Conservation (phyloP, 2,797 vertebrate genomes). For the Kryptopterus vitreolus region DNA sequence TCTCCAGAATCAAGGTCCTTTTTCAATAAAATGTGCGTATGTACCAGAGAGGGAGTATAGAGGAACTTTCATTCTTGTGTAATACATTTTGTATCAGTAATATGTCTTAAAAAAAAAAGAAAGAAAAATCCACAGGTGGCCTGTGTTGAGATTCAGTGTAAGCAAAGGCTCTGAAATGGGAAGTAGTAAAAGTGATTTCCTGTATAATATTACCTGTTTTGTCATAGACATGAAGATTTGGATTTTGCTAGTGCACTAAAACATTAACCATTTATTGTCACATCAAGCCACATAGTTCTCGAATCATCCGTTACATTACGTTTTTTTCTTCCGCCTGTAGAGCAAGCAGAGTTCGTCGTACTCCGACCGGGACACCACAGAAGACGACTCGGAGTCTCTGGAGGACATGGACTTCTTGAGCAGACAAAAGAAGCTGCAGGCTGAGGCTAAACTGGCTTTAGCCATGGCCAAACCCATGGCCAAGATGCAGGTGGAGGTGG, state of each 20-base stretch:
- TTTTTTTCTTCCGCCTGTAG: conserved; percentile 63
- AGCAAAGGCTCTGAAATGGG: neutral
- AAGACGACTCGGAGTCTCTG: conserved; percentile 94
- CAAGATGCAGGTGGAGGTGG: conserved; percentile 99
- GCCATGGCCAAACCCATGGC: conserved; percentile 99
- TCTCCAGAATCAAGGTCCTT: neutral
- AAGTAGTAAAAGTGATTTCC: neutral
- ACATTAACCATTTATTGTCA: too few relatives aligned
- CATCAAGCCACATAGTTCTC: neutral
- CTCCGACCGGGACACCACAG: conserved; percentile 95
- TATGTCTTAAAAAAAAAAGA: neutral
- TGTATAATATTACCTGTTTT: neutral
- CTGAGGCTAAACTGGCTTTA: conserved; percentile 93
- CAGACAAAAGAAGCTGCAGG: conserved; percentile 95
- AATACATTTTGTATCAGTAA: neutral
- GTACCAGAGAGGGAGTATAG: neutral
- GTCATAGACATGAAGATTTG: neutral
- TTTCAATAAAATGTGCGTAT: neutral
- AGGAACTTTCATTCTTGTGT: neutral
- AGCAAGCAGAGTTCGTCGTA: conserved; percentile 99
- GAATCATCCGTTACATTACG: neutral
- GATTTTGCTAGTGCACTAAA: neutral
- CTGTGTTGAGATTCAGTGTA: neutral
- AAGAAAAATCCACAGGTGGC: neutral
- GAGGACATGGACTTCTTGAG: conserved; percentile 98